Evolutionary conservation across 1,140 invertebrate species (phyloP), one percentile per base, ranked within the genome.

Genomic region (Triops cancriformis): DNA sequence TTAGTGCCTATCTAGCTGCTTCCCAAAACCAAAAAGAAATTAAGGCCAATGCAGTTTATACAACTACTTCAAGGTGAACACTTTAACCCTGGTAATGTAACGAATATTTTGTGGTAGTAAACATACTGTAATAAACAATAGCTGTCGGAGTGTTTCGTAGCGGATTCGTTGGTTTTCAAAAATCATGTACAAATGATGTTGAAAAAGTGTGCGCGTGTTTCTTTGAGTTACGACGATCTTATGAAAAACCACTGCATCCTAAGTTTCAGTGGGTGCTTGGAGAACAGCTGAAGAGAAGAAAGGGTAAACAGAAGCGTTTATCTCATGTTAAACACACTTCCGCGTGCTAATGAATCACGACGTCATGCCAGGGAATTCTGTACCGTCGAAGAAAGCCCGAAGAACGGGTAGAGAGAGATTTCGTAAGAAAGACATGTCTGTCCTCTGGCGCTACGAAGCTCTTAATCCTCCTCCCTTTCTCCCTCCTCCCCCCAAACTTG

Each of bases 291-390:
- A 64, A 23, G 18, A 18, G 14, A 64, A 23, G 51, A 64, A 18
- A 37, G 2, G 51, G 51, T 64, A 64, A 64, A 64, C 51, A 64
- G 18, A 64, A 64, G 51, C 51, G 51, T 64, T 64, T 64, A 64
- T 64, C 51, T 64, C 51, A 64, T 64, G 51, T 64, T 64, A 64
- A 64, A 23, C 51, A 64, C 51, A 64, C 51, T 64, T 64, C 51
- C 51, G 51, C 51, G 51, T 64, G 51, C 51, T 64, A 64, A 64
- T 64, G 51, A 64, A 14, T 64, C 51, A 64, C 51, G 51, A 23
- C 51, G 51, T 64, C 51, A 64, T 23, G 51, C 23, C 51, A 64
- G 51, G n/a, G 51, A 64, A 64, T 64, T 64, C 51, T 64, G 51
- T 64, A 64, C 51, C 51, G 18, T 64, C 51, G n/a, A 64, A 64